Evolutionary conservation across 2,113 vertebrate species (phyloP).

Genomic region (Nycticorax nycticorax): DNA sequence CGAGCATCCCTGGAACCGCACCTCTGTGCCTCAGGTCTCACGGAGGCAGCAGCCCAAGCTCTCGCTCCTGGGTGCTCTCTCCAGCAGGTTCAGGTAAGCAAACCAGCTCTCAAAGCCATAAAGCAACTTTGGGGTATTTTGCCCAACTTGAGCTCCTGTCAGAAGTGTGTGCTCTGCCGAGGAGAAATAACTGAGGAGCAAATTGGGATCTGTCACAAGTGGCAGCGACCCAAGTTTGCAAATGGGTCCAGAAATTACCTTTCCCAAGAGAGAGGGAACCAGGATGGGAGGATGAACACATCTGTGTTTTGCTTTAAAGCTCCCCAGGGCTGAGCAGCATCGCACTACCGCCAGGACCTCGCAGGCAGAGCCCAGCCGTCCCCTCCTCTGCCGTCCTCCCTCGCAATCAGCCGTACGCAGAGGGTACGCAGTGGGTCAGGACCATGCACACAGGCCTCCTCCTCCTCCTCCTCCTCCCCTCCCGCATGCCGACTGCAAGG

Average conservation of each 20-base stretch:
- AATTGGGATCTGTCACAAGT: not conserved
- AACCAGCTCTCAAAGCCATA: not conserved
- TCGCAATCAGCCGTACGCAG: fast-evolving
- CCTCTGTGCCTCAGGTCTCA: fast-evolving
- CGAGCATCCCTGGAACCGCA: not conserved
- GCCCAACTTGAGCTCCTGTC: not conserved
- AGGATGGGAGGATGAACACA: not conserved
- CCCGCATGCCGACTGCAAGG: not conserved
- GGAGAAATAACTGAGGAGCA: not conserved
- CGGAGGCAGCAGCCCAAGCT: not conserved
- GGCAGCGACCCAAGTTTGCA: not conserved
- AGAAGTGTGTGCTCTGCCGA: not conserved
- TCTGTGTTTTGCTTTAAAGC: not conserved
- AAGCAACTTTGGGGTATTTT: not conserved
- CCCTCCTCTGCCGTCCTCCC: not conserved
- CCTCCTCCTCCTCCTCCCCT: not conserved
- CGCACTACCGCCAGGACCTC: not conserved
- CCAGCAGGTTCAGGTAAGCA: not conserved
- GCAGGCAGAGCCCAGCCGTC: not conserved
- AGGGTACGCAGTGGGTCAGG: not conserved
- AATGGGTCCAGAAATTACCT: not conserved
- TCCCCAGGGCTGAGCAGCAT: not conserved
- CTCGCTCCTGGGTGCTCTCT: fast-evolving
- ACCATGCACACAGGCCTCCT: not conserved
- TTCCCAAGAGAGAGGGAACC: not conserved